phyloP scores from a whole-genome alignment of 2,113 vertebrate genomes.

The Rhea pennata region DNA sequence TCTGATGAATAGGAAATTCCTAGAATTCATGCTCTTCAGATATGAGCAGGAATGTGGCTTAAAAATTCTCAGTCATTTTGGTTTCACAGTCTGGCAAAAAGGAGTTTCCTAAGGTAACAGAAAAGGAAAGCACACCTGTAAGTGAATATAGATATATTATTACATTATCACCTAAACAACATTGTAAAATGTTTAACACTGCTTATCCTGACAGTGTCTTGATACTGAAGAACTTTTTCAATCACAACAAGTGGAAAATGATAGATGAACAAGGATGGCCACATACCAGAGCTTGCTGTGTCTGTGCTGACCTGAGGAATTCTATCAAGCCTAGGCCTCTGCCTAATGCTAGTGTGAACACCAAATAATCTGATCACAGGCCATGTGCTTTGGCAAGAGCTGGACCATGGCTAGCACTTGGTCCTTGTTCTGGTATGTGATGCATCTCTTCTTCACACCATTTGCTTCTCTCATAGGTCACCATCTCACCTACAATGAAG shows the following conservation, averaged over 20 bases:
- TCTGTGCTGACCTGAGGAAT: background rate
- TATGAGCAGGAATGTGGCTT: background rate
- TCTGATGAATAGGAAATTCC: slow-evolving; percentile 65
- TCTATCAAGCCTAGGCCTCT: background rate
- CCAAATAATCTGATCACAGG: background rate
- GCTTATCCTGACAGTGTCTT: slow-evolving; percentile 1
- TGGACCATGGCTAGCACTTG: background rate
- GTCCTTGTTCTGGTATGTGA: background rate
- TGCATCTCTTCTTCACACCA: background rate
- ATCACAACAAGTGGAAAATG: background rate
- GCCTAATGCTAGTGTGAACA: background rate
- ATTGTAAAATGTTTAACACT: background rate
- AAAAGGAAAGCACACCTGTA: slow-evolving; percentile 11
- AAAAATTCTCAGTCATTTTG: slow-evolving; percentile 23
- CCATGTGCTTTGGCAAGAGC: background rate
- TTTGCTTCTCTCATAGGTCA: background rate
- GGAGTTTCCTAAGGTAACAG: background rate
- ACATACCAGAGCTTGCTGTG: background rate
- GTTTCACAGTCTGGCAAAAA: background rate
- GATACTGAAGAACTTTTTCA: background rate
- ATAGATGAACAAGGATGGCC: background rate
- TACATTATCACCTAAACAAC: slow-evolving; percentile 25
- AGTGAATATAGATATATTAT: slow-evolving; percentile 21
- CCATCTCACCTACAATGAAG: background rate
- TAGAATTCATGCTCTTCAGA: slow-evolving; percentile 50